Evolutionary conservation across 2,888 invertebrate species (phyloP), one percentile per base, ranked within the genome.

Genomic region (Panzeria rudis): DNA sequence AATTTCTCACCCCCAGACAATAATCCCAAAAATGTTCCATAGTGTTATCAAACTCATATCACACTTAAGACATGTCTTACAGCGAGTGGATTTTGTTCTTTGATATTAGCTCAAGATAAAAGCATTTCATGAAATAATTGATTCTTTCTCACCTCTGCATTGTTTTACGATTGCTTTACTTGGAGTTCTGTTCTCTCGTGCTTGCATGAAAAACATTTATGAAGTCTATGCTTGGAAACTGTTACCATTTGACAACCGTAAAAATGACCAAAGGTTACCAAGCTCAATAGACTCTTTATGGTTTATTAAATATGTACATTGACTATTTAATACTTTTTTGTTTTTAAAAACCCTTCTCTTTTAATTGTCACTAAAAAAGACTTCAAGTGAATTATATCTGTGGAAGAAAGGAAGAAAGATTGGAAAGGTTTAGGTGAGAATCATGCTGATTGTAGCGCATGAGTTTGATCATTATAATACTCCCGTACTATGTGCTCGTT

Each of bases 201-300:
- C 15, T 23, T 56, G 41, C 41, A 15, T 61, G 38, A 50, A 66
- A 76, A 41, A 71, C 56, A 69, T 78, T 81, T 56, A 84, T 78
- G 66, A 78, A 69, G 81, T 72, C 25, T 83, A 9, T 52, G 32
- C 81, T 71, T 84, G 68, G 86, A 76, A 68, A 86, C 84, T 32
- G 81, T 81, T 76, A 47, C 78, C 54, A 52, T 41, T 73, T 86
- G 50, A 25, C 64, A 77, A 78, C 77, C 25, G 20, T 81, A 73
- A 20, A 81, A 75, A 80, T 83, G 77, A 50, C 73, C 83, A 86
- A 80, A 86, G 73, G 86, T 83, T 52, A 84, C 85, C 66, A 85
- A 85, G 85, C 82, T 82, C 50, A 82, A 79, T 13, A 71, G 85
- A 64, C 79, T 85, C 59, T 69, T 75, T 71, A 61, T 69, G 64